Conservation (phyloP, 2,797 vertebrate genomes). For the Gymnoscopelus braueri region DNA sequence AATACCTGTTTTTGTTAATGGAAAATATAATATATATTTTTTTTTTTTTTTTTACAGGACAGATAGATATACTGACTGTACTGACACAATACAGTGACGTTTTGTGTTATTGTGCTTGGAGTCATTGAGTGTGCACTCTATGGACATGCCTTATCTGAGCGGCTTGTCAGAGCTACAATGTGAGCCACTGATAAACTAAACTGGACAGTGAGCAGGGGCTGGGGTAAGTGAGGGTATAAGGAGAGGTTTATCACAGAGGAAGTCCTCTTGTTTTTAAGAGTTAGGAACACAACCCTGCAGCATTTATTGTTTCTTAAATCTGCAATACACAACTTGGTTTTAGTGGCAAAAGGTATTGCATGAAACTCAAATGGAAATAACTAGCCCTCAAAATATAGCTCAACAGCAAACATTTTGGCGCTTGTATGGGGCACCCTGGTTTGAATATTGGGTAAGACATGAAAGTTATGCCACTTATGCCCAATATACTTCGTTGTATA, state of each 20-base stretch:
- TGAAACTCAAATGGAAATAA: too few species aligned
- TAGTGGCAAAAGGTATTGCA: too few species aligned
- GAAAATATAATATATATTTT: neutral
- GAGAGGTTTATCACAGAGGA: slow-evolving; percentile 1
- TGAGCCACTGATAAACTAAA: slow-evolving; percentile 21
- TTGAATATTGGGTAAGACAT: too few species aligned
- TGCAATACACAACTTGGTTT: too few species aligned
- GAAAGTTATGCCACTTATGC: too few species aligned
- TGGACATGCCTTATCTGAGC: slow-evolving; percentile 23
- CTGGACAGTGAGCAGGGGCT: neutral
- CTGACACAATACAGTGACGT: neutral
- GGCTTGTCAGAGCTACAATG: slow-evolving; percentile 22
- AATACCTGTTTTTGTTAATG: neutral
- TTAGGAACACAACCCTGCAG: neutral
- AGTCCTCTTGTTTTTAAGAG: slow-evolving; percentile 1
- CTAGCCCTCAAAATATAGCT: too few species aligned
- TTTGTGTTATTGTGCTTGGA: neutral
- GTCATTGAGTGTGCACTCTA: slow-evolving; percentile 5
- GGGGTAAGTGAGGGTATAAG: neutral
- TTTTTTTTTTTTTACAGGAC: neutral
- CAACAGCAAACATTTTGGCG: too few species aligned
- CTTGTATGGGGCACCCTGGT: too few species aligned
- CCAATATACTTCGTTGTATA: too few species aligned
- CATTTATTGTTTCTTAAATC: too few species aligned
- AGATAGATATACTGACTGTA: neutral